A percentile compares a stretch with the other conserved stretches of the same genome.
Conservation (phyloP, 2,797 vertebrate species). For the Lepilemur ruficaudatus region DNA sequence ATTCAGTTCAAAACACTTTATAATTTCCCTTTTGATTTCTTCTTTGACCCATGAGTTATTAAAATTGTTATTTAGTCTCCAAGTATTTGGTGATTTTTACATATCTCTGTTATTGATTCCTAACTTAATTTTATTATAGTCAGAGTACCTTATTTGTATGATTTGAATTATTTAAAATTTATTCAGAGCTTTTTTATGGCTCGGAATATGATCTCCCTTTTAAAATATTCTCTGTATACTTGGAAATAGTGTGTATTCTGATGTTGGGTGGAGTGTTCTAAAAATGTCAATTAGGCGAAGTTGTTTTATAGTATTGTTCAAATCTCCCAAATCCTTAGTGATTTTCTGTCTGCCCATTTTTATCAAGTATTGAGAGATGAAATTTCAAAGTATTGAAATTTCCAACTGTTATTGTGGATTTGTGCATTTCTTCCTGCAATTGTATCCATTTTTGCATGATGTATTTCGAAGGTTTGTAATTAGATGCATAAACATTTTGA, state of each 20-base stretch:
- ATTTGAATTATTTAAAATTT: conserved; percentile 19
- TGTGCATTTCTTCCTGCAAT: neutral
- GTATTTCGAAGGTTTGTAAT: neutral
- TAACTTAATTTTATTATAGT: neutral
- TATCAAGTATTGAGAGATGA: neutral
- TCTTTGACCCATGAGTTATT: neutral
- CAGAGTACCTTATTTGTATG: neutral
- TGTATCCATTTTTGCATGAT: neutral
- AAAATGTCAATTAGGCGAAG: conserved; percentile 32
- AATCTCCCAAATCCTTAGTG: neutral
- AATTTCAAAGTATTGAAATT: neutral
- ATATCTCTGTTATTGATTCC: neutral
- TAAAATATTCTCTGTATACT: neutral
- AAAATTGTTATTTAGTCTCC: neutral
- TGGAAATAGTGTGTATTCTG: conserved; percentile 26
- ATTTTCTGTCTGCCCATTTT: conserved; percentile 27
- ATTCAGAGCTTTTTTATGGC: neutral
- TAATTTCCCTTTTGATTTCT: conserved; percentile 20
- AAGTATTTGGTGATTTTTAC: neutral
- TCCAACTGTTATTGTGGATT: neutral
- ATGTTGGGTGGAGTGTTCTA: neutral
- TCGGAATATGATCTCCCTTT: neutral
- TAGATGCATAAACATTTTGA: neutral
- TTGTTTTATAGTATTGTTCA: conserved; percentile 24
- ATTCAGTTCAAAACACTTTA: neutral